Conservation (phyloP, 1,140 invertebrate genomes). For the Aphis craccivora region DNA sequence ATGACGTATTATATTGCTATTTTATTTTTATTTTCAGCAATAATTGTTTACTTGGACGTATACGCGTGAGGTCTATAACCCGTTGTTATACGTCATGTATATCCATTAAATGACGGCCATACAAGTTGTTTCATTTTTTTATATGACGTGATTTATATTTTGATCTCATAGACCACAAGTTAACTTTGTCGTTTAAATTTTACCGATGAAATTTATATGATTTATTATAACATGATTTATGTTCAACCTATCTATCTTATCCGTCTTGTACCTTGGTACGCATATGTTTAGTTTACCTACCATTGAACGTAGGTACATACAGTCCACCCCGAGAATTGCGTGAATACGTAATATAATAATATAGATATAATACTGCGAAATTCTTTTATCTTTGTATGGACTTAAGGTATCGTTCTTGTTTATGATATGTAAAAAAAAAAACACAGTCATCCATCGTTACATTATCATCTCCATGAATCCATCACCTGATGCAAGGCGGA, state of each 20-base stretch:
- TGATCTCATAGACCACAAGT: not conserved
- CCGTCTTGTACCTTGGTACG: not conserved
- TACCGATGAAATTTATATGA: not conserved
- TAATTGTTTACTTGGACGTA: not conserved
- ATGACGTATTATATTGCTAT: not conserved
- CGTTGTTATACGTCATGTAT: not conserved
- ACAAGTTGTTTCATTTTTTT: not conserved
- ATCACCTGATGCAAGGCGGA: not conserved
- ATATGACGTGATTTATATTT: conserved; percentile 14
- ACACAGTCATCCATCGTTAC: not conserved
- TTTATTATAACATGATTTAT: not conserved
- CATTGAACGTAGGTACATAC: not conserved
- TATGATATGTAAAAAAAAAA: not conserved
- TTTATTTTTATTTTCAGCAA: not conserved
- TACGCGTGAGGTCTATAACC: not conserved
- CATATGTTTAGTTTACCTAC: not conserved
- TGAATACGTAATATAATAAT: not conserved
- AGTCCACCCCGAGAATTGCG: not conserved
- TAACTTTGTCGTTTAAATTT: not conserved
- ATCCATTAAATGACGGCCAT: not conserved
- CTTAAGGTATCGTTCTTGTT: too few species aligned
- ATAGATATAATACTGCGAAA: not conserved
- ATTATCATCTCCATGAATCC: not conserved
- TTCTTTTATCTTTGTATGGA: not conserved
- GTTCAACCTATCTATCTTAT: not conserved